phyloP scores from a whole-genome alignment of 2,888 invertebrate genomes.

The Trissolcus japonicus region DNA sequence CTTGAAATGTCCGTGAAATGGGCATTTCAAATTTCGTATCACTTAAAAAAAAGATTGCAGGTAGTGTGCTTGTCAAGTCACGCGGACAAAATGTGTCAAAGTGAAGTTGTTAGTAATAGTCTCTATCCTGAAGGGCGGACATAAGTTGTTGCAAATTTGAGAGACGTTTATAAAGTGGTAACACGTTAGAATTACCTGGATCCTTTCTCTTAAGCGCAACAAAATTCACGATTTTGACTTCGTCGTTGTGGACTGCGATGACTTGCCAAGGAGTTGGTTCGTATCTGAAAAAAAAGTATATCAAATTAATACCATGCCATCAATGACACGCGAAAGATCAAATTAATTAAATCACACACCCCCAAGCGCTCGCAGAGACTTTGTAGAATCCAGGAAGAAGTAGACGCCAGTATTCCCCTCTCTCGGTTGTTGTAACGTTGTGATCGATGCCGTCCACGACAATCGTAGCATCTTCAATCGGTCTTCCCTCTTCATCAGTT shows the following conservation, averaged over 20 bases:
- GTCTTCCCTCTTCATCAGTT: slow-evolving; percentile 79
- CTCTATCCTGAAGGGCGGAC: slow-evolving; percentile 41
- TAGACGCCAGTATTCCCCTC: slow-evolving; percentile 96
- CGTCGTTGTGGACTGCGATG: slow-evolving; percentile 73
- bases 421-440: slow-evolving; percentile 84
- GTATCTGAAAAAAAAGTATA: slow-evolving; percentile 76
- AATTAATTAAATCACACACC: slow-evolving; percentile 77
- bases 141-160: slow-evolving; percentile 45
- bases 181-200: slow-evolving; percentile 70
- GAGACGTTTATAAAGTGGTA: slow-evolving; percentile 65
- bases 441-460: slow-evolving; percentile 87
- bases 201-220: slow-evolving; percentile 65
- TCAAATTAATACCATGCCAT: neutral
- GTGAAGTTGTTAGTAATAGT: slow-evolving; percentile 46
- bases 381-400: slow-evolving; percentile 91
- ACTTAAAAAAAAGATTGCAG: neutral
- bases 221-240: slow-evolving; percentile 76
- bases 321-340: no score
- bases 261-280: slow-evolving; percentile 75
- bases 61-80: slow-evolving; percentile 7
- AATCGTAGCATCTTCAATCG: slow-evolving; percentile 86
- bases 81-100: slow-evolving; percentile 17
- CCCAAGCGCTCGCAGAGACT: slow-evolving; percentile 84
- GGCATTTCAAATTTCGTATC: no score
- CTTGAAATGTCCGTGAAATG: no score